Base-by-base conservation (phyloP, 2,113 vertebrate species). In the Brachyhypopomus occidentalis region DNA sequence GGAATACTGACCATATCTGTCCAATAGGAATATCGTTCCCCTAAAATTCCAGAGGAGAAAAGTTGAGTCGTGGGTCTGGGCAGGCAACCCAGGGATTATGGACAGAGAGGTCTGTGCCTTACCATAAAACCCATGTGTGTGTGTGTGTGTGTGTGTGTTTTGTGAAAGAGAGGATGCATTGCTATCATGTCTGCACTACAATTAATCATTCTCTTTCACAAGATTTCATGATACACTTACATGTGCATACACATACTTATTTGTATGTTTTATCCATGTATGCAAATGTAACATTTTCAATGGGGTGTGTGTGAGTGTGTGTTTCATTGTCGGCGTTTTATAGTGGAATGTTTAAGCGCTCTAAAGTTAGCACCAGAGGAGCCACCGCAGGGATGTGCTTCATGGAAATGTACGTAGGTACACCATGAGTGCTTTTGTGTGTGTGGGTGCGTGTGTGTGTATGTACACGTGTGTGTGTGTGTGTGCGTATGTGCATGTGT, bases 311-410 rank as follows among this genome's bases (percentile, higher is more conserved):
- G 73, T 52, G 22, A 52, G 59, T 81, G 58, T 75, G 72, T 48
- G 87, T 85, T 77, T 78, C 75, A 69, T 38, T 75, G 60, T 69
- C 48, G 17, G 72, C 87, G 89, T 92, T 93, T 94, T 93, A 93
- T 90, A 85, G 90, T 91, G 91, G 91, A 92, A 93, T 94, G 92
- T 92, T 91, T 92, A 91, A 91, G 92, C 78, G 14, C 67, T 38
- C 93, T 94, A 94, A 92, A 93, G 91, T 93, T 94, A 93, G 93
- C 38, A 81, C 19, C 72, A 80, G 76, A 81, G 73, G 45, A 73
- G 78, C 34, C 67, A 84, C 36, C 60, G 16, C 36, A 60, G 56
- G 27, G 81, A 71, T 41, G 27, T 62, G 67, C 82, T 72, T 59
- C 69, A 80, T 80, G 81, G 81, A 83, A 86, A 83, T 90, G 90